Base-by-base conservation (phyloP, 2,797 vertebrate genomes). In the Sternarchorhynchus goeldii region DNA sequence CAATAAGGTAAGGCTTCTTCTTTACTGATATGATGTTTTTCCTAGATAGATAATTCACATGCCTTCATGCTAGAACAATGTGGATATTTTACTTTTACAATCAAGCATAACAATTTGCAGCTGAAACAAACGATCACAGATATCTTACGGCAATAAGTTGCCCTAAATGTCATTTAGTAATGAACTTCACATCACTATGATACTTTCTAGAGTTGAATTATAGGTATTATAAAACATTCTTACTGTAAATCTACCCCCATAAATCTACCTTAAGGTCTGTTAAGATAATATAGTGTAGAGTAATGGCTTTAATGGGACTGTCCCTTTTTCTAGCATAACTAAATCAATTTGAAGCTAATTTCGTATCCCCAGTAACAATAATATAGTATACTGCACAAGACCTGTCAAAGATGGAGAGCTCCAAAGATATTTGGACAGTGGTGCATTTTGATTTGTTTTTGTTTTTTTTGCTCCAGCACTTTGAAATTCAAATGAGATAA, bases 311-410 rank as follows among this genome's bases (percentile, higher is more conserved):
- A 57, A 70, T 55, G 53, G 53, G 68, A 56, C 29, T 70, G 56
- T 56, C 2, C 29, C 56, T 17, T 29, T 55, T 29, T 70, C 25
- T 29, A 34, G 68, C 57, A 56, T 70, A 55, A 70, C 29, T 31
- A 29, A 56, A 70, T 57, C 68, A 70, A 70, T 70, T 32, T 55
- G 68, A 29, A 56, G 53, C 57, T 70, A n/a, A 70, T 70, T 70
- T 57, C 53, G 34, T 50, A 50, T 50, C 10, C 45, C 12, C 8
- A 14, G 68, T 57, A 29, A 55, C 50, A n/a, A n/a, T 58, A n/a
- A 21, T n/a, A 56, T 34, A 57, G 53, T 70, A 56, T 32, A 70
- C 25, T 25, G 25, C 25, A 25, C 53, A 17, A 50, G 67, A 18
- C 4, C 29, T 70, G 68, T 70, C 66, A 55, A 4, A 53, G 3